Base-by-base conservation (phyloP, 2,797 vertebrate species). In the Mastacembelus armatus region DNA sequence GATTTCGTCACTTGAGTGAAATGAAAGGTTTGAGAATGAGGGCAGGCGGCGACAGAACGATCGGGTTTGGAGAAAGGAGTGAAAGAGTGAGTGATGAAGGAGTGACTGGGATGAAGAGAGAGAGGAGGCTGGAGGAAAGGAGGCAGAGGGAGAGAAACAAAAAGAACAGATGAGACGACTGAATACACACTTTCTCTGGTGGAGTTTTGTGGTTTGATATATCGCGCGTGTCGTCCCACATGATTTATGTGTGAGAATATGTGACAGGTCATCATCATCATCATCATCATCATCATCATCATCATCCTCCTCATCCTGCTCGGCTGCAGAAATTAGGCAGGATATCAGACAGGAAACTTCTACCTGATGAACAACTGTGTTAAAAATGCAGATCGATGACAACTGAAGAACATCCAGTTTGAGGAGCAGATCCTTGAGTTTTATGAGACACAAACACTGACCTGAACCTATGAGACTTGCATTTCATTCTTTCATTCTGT, bases 1-100 rank as follows among this genome's bases (percentile, higher is more conserved):
- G 9, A n/a, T 36, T 72, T 70, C 35, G 16, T 51, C 26, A 10
- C 10, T 14, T 59, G 63, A 40, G 1, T 11, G 49, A 65, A 64
- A 38, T 64, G 67, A 78, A 73, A 71, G 44, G 72, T 49, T 71
- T 22, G 56, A 60, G 66, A 79, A 72, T 39, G 72, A 81, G 71
- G 66, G 60, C 50, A 72, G 43, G 50, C 24, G 0, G 80, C 57
- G 39, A 10, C 52, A 59, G 36, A 60, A 52, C 18, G 47, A 64
- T 55, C 35, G 35, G 51, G 58, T 48, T 56, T 58, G 16, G 60
- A 12, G 58, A 32, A 36, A 51, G 52, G 43, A 2, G 32, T 39
- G 3, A 63, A 51, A 36, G 63, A 58, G 38, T 0, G 45, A 55
- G 65, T 35, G 18, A 49, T 44, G 67, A 64, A 49, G 47, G 66